Conservation (phyloP, 2,113 vertebrate species). For the Dendrocopos noguchii region DNA sequence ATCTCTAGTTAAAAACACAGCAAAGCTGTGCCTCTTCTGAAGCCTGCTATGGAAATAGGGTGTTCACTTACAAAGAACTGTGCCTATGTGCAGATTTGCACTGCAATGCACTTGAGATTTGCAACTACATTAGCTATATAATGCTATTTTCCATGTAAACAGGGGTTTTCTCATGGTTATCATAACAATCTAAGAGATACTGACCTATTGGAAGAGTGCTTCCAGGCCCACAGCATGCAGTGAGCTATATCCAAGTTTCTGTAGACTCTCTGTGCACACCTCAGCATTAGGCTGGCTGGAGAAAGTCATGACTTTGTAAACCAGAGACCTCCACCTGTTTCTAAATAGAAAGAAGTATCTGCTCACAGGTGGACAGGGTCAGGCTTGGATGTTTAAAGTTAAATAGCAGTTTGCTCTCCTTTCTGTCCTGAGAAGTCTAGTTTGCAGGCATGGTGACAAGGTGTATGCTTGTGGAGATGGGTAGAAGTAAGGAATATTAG, state of each 20-base stretch:
- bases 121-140: not conserved
- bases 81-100: not conserved
- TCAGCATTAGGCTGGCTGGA: not conserved
- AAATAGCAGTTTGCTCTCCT: not conserved
- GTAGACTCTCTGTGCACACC: not conserved
- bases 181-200: constrained; percentile 2
- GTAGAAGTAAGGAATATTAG: not conserved
- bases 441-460: not conserved
- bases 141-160: constrained; percentile 2
- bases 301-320: not conserved
- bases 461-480: not conserved
- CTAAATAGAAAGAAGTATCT: not conserved
- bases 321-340: not conserved
- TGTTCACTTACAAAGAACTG: not conserved
- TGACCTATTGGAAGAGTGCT: not conserved
- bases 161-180: not conserved
- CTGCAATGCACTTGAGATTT: not conserved
- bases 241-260: not conserved
- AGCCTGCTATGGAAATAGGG: not conserved
- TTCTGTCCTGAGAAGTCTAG: not conserved
- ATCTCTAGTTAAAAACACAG: not conserved
- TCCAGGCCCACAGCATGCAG: not conserved
- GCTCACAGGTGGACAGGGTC: not conserved
- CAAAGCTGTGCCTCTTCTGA: not conserved
- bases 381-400: not conserved